Evolutionary conservation across 2,113 vertebrate genomes (phyloP).

Genomic region (Petaurus breviceps): DNA sequence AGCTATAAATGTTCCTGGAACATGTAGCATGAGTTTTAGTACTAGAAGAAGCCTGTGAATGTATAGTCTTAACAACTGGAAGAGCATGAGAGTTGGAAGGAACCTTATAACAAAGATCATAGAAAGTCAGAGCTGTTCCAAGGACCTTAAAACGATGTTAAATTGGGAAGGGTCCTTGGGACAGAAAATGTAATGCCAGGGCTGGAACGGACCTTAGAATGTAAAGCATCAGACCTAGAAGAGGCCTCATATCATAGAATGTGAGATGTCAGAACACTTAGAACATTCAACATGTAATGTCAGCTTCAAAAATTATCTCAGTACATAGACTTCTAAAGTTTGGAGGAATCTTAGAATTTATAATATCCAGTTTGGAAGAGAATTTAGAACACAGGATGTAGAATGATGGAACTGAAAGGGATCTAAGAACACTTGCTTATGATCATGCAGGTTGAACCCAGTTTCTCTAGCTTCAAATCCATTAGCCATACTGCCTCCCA

Average conservation of each 20-base stretch:
- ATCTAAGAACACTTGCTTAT: background rate
- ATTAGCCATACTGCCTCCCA: background rate
- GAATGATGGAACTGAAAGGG: background rate
- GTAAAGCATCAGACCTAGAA: background rate
- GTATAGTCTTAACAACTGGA: background rate
- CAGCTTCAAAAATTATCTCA: background rate
- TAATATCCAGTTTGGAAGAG: background rate
- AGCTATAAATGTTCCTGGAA: background rate
- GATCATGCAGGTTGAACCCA: background rate
- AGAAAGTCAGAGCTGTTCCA: background rate
- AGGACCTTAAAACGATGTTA: background rate
- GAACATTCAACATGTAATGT: background rate
- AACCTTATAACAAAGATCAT: too few relatives aligned
- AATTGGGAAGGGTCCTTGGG: background rate
- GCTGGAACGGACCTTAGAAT: background rate
- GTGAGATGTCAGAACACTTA: too few relatives aligned
- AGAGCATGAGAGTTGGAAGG: background rate
- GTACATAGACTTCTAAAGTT: background rate
- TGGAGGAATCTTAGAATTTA: background rate
- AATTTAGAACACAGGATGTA: background rate
- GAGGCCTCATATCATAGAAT: background rate
- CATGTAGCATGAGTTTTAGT: background rate
- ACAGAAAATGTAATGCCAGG: background rate
- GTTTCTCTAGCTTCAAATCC: background rate
- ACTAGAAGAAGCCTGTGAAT: background rate